These are phyloP conservation scores for Schizothorax lantsangensis DNA, from an alignment of 2,797 vertebrate species.

Conservation along the genomic window DNA sequence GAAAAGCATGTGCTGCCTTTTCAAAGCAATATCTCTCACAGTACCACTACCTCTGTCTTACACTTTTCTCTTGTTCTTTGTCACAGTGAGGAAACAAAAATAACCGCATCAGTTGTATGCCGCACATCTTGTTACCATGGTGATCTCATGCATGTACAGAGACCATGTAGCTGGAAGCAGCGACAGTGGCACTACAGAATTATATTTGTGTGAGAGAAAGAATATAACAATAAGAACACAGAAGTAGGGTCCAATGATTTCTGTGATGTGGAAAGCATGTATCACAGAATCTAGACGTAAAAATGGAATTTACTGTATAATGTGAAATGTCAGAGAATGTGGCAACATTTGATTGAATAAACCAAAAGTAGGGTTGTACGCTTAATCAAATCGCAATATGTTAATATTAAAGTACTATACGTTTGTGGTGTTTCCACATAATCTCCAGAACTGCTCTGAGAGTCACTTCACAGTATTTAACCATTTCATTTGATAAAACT, in stretches of 20 bases:
- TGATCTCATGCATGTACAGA: constrained; percentile 46
- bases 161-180: constrained; percentile 24
- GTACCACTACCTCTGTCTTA: constrained; percentile 13
- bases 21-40: constrained; percentile 60
- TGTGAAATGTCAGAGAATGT: background rate
- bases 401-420: background rate
- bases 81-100: constrained; percentile 48
- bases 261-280: background rate
- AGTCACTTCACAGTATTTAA: background rate
- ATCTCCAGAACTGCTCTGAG: background rate
- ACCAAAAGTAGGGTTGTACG: background rate
- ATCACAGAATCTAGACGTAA: background rate
- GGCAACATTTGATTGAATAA: background rate
- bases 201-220: background rate
- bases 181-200: constrained; percentile 17
- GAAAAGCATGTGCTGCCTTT: constrained; percentile 74
- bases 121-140: constrained; percentile 63
- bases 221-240: background rate
- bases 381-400: background rate
- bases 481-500: background rate
- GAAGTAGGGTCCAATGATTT: background rate
- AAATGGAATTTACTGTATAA: background rate
- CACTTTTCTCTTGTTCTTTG: constrained; percentile 38
- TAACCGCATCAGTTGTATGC: constrained; percentile 50
- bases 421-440: background rate